Conservation (phyloP, 2,797 vertebrate genomes). For the Dicrostonyx torquatus region DNA sequence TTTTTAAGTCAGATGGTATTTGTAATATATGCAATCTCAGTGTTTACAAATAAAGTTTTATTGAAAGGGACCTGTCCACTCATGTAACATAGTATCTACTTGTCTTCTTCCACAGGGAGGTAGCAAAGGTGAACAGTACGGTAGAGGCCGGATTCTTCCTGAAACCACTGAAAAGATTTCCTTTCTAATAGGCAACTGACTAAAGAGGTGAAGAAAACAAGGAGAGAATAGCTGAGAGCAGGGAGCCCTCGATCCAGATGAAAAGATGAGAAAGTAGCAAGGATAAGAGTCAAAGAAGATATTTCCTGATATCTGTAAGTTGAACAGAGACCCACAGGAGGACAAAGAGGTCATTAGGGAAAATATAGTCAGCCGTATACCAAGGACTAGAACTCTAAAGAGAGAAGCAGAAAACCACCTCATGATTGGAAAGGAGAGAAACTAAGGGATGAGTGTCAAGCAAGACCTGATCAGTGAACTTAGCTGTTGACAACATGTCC, state of each 20-base stretch:
- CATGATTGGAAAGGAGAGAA: not conserved
- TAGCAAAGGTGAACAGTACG: not conserved
- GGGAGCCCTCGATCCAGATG: not conserved
- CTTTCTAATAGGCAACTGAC: slow-evolving; percentile 19
- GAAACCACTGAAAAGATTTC: not conserved
- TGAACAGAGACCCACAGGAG: not conserved
- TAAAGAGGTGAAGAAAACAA: not conserved
- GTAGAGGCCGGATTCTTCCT: not conserved
- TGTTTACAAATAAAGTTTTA: not conserved
- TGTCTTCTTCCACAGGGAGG: not conserved
- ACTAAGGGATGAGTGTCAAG: not conserved
- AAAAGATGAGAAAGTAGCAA: not conserved
- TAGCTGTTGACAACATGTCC: not conserved
- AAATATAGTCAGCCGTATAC: not conserved
- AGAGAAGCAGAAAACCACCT: not conserved
- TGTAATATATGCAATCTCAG: not conserved
- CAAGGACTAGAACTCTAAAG: not conserved
- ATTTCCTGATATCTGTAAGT: not conserved
- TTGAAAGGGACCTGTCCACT: not conserved
- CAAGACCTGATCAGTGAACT: not conserved
- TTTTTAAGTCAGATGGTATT: slow-evolving; percentile 5
- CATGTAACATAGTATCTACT: not conserved
- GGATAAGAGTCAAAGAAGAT: not conserved
- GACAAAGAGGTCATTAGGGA: not conserved
- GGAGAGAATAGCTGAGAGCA: not conserved